A percentile compares a stretch with the other conserved stretches of the same genome.
These are phyloP conservation scores for Bradypodion pumilum DNA, from an alignment of 2,797 vertebrate species.

Conservation along the genomic window DNA sequence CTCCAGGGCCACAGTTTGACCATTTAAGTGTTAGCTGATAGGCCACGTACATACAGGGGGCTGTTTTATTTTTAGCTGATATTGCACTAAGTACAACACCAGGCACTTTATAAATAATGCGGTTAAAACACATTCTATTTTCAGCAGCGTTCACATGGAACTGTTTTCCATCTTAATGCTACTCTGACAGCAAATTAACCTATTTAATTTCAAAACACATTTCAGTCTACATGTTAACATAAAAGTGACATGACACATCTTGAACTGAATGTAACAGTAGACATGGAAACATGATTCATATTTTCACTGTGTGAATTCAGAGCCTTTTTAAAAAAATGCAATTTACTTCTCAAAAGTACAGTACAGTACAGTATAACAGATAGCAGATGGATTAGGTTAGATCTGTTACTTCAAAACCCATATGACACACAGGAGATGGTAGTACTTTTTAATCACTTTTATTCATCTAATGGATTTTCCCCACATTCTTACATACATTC, in stretches of 20 bases:
- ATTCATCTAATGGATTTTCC: background rate
- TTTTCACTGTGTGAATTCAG: background rate
- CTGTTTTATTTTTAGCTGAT: background rate
- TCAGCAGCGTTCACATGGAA: background rate
- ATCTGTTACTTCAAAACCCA: background rate
- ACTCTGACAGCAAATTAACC: background rate
- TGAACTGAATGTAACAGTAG: background rate
- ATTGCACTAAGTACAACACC: background rate
- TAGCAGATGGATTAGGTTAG: background rate
- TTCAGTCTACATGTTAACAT: background rate
- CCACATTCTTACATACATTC: background rate
- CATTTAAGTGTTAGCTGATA: too few species aligned
- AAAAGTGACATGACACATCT: background rate
- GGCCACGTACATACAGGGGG: background rate
- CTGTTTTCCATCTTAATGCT: background rate
- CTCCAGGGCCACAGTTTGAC: too few species aligned
- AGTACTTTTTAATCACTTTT: background rate
- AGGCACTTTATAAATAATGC: background rate
- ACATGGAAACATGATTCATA: conserved; percentile 23
- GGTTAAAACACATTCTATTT: background rate
- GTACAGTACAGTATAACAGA: background rate
- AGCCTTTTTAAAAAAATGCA: background rate
- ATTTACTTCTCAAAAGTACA: background rate
- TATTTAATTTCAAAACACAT: background rate
- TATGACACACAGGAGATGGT: background rate